Base-by-base conservation (phyloP, 2,888 invertebrate species). In the Aporophyla lueneburgensis region DNA sequence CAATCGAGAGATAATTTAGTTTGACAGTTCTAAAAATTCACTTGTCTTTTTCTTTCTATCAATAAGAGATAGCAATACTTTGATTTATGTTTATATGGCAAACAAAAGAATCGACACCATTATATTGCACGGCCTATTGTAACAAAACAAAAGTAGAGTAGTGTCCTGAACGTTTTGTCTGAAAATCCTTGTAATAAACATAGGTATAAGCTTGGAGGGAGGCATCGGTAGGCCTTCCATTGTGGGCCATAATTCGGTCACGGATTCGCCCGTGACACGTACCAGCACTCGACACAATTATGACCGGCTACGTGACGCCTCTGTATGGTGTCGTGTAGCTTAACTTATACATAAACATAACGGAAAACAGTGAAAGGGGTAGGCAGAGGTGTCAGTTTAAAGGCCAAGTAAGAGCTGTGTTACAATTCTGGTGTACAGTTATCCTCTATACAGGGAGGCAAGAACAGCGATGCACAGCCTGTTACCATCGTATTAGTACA, bases 261-360 rank as follows among this genome's bases (percentile, higher is more conserved):
- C 86, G 88, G 79, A 81, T 65, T 65, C 67, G 63, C 74, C 78
- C 61, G 58, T 71, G 80, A 79, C 87, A 80, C 87, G 88, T 84
- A 78, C 75, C 65, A 67, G 74, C 86, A 85, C 89, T 87, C 87
- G 85, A 87, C 87, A 87, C 86, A 89, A 89, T 89, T 89, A 88
- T 89, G 85, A 84, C 79, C 62, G 46, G 63, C 75, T 84, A 86
- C 88, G 89, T 89, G 89, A 84, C 71, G 74, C 69, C 67, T 72
- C 71, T 67, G 78, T 61, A 63, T 51, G 54, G 19, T 33, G n/a
- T 56, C 71, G 54, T 33, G 33, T 16, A 51, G 43, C 27, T n/a
- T 66, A 67, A 43, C 67, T 19, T 67, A 75, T 56, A 33, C n/a
- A 58, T 46, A 62, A 46, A 75, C 53, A 12, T 19, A 33, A 33